Conservation (phyloP, 2,113 vertebrate genomes). For the Perca schrenkii region DNA sequence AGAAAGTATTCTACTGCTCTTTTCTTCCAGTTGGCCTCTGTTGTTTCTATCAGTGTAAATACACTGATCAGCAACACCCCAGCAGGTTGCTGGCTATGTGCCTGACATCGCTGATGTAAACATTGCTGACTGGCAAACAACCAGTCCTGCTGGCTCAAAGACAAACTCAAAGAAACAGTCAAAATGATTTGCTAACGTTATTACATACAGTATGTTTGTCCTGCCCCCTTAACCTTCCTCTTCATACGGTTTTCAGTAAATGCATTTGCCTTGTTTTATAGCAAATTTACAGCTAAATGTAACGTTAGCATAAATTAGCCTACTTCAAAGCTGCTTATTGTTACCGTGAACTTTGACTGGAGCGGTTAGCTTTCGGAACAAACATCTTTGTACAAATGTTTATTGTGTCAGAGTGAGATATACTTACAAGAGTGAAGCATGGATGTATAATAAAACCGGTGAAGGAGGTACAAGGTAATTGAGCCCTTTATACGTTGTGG, state of each 20-base stretch:
- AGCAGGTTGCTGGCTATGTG: conserved; percentile 25
- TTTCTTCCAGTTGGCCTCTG: background rate
- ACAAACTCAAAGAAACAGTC: conserved; percentile 25
- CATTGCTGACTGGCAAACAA: conserved; percentile 6
- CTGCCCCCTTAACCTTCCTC: background rate
- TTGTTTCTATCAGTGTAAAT: conserved; percentile 1
- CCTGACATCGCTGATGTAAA: background rate
- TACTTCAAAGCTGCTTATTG: background rate
- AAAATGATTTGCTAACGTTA: background rate
- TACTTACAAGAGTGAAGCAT: background rate
- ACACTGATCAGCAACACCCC: background rate
- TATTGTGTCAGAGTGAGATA: background rate
- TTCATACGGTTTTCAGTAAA: background rate
- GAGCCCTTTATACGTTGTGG: too few species aligned
- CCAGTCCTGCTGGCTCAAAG: conserved; percentile 23
- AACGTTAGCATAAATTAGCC: too few species aligned
- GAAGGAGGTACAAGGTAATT: too few species aligned
- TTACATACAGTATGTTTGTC: background rate
- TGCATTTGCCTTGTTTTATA: background rate
- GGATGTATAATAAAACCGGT: too few species aligned
- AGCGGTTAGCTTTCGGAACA: too few species aligned
- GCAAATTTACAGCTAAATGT: too few species aligned
- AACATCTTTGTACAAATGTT: too few species aligned
- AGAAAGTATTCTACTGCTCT: background rate
- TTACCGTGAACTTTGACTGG: too few species aligned